These are phyloP conservation scores for Caenorhabditis afra DNA, from an alignment of 2,888 invertebrate species.

Conservation along the genomic window DNA sequence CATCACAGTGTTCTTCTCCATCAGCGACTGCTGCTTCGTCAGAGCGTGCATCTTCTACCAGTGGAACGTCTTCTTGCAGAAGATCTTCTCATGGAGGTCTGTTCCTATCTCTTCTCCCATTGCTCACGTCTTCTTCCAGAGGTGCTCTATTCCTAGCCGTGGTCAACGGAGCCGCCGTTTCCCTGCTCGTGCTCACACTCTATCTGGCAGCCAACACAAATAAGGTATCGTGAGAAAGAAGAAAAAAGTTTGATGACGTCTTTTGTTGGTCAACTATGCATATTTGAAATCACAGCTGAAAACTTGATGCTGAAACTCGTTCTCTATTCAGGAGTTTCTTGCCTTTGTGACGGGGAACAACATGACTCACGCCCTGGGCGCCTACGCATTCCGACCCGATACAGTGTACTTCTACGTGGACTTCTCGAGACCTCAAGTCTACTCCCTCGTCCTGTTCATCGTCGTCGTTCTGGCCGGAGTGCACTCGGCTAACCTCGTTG, in stretches of 20 bases:
- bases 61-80: conserved; percentile 31
- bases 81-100: conserved; percentile 1
- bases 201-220: conserved; percentile 37
- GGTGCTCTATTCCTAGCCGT: conserved; percentile 7
- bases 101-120: too few species aligned
- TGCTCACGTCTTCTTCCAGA: conserved; percentile 2
- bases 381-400: conserved; percentile 15
- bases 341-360: conserved; percentile 20
- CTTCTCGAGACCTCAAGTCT: conserved; percentile 35
- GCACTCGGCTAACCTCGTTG: conserved; percentile 23
- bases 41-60: conserved; percentile 50
- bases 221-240: conserved; percentile 7
- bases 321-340: conserved; percentile 31
- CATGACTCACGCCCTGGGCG: conserved; percentile 38
- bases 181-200: conserved; percentile 19
- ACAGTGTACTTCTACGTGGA: conserved; percentile 40
- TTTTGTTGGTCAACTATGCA: too few species aligned
- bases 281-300: background rate
- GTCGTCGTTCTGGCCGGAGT: conserved; percentile 6
- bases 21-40: conserved; percentile 50
- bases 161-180: conserved; percentile 7
- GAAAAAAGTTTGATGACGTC: background rate
- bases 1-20: conserved; percentile 39
- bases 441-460: conserved; percentile 8
- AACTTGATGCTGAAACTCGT: background rate